These are phyloP conservation scores for Phortica magna DNA, from an alignment of 2,888 invertebrate species.

Conservation along the genomic window DNA sequence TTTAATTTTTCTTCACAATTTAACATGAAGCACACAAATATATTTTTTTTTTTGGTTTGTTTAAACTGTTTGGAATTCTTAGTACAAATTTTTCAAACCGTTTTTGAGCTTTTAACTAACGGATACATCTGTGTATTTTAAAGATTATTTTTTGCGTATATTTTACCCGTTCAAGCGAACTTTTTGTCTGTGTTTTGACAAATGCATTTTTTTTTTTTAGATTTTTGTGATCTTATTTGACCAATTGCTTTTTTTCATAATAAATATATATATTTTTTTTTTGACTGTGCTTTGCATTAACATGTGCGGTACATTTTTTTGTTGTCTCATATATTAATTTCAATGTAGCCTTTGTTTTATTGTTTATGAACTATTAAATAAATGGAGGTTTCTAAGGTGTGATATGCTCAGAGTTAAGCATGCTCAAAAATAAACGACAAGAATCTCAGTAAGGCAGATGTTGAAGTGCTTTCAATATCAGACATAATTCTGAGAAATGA, in stretches of 20 bases:
- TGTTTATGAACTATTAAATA: neutral
- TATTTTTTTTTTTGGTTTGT: neutral
- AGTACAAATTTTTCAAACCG: too few species aligned
- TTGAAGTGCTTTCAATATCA: neutral
- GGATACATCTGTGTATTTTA: neutral
- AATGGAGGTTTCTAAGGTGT: conserved; percentile 36
- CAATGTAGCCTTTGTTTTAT: neutral
- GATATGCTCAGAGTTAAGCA: conserved; percentile 46
- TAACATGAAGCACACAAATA: neutral
- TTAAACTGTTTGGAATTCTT: neutral
- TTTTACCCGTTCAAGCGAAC: conserved; percentile 17
- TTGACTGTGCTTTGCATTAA: conserved; percentile 41
- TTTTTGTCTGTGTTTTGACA: neutral
- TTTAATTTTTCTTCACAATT: too few species aligned
- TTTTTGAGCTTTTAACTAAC: too few species aligned
- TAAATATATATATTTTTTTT: conserved; percentile 27
- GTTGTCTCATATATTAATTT: neutral
- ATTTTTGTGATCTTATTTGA: conserved; percentile 27
- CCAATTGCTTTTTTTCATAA: conserved; percentile 26
- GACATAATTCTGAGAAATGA: too few species aligned
- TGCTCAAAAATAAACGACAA: neutral
- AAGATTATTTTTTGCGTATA: neutral
- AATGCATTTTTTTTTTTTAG: conserved; percentile 17
- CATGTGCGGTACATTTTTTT: conserved; percentile 37
- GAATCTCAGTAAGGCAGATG: neutral